Conservation (phyloP, 2,888 invertebrate species). For the Drosophila colorata region DNA sequence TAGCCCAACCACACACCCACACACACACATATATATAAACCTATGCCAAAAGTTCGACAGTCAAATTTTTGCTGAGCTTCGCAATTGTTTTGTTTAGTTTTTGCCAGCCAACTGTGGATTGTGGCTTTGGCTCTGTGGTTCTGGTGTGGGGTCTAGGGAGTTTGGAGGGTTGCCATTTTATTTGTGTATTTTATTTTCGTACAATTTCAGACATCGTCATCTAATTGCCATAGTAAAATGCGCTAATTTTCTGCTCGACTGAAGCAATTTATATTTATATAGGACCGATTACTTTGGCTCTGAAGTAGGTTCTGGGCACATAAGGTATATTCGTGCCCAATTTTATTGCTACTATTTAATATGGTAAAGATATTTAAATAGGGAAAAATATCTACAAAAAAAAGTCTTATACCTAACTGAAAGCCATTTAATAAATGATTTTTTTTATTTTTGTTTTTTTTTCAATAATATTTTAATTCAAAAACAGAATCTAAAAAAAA, state of each 20-base stretch:
- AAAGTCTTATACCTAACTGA: too few species aligned
- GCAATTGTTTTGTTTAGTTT: conserved; percentile 69
- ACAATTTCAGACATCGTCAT: conserved; percentile 37
- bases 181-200: conserved; percentile 19
- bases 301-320: background rate
- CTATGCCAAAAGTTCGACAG: conserved; percentile 53
- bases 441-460: too few species aligned
- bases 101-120: conserved; percentile 21
- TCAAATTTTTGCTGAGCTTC: conserved; percentile 68
- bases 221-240: conserved; percentile 65
- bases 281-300: conserved; percentile 17
- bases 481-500: too few species aligned
- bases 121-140: conserved; percentile 25
- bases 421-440: too few species aligned
- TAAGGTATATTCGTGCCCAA: conserved; percentile 6
- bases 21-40: conserved; percentile 14
- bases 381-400: too few species aligned
- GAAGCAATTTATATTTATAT: conserved; percentile 48
- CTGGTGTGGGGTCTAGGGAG: background rate
- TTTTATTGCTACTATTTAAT: too few species aligned
- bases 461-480: too few species aligned
- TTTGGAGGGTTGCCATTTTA: conserved; percentile 21
- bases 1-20: conserved; percentile 18
- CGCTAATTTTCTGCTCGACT: conserved; percentile 76
- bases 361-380: too few species aligned